phyloP scores from a whole-genome alignment of 2,797 vertebrate genomes.

The Scolopax rusticola region DNA sequence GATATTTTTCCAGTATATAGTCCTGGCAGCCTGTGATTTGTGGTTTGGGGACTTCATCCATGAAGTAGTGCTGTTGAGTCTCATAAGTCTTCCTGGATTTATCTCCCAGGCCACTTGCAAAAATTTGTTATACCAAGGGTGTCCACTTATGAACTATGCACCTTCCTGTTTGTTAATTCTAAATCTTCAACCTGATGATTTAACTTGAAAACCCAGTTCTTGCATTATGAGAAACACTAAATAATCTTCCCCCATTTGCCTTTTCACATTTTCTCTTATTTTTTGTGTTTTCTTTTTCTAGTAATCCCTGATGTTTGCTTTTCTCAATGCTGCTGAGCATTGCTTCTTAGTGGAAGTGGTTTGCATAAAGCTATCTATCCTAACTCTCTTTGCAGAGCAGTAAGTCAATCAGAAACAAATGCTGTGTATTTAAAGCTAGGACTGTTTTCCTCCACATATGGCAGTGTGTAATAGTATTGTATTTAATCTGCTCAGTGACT shows the following conservation, averaged over 20 bases:
- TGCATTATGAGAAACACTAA: background rate
- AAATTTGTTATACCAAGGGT: background rate
- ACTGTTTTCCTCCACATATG: background rate
- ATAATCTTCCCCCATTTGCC: background rate
- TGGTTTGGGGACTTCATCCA: background rate
- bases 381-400: background rate
- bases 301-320: background rate
- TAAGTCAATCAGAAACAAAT: conserved; percentile 15
- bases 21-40: background rate
- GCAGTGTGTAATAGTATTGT: background rate
- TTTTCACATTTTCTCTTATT: background rate
- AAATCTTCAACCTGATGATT: background rate
- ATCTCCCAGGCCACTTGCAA: background rate
- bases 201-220: background rate
- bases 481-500: background rate
- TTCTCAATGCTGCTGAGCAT: background rate
- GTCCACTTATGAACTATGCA: background rate
- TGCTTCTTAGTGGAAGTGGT: background rate
- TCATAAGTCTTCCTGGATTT: background rate
- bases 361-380: background rate
- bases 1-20: rapidly evolving
- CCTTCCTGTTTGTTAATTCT: background rate
- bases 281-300: background rate
- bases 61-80: background rate
- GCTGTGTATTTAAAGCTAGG: background rate